Conservation (phyloP, 2,797 vertebrate species). For the Tragopan temminckii region DNA sequence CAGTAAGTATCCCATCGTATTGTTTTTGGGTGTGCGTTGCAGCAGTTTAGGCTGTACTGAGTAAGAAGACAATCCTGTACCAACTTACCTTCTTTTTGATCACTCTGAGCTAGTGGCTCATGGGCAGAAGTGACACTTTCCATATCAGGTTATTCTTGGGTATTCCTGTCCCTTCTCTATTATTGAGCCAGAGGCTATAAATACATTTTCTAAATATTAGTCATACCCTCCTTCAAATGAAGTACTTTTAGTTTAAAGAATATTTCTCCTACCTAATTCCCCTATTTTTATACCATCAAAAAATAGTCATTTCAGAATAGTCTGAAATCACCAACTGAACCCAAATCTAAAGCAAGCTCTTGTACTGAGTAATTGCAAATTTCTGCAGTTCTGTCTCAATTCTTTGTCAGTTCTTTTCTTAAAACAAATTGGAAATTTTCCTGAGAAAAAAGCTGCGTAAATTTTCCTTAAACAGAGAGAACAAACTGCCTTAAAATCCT, state of each 20-base stretch:
- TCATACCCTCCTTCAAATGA: constrained; percentile 56
- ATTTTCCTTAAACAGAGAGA: neutral
- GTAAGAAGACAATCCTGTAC: neutral
- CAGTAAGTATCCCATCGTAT: rapidly evolving
- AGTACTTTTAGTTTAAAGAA: constrained; percentile 43
- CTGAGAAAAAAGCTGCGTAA: neutral
- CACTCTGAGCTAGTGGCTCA: neutral
- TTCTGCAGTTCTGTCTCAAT: constrained; percentile 26
- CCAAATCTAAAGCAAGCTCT: constrained; percentile 21
- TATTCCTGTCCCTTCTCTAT: neutral
- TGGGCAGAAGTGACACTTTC: neutral
- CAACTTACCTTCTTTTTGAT: neutral
- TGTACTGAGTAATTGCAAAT: neutral
- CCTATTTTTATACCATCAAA: constrained; percentile 57
- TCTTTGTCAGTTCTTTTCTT: neutral
- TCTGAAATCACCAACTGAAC: constrained; percentile 44
- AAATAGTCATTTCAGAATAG: constrained; percentile 20
- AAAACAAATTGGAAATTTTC: neutral
- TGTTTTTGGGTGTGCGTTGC: neutral
- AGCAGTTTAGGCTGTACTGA: neutral
- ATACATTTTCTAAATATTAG: constrained; percentile 58
- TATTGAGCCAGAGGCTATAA: constrained; percentile 39
- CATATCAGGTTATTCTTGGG: constrained; percentile 23
- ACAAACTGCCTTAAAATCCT: neutral
- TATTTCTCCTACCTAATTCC: constrained; percentile 58